These are phyloP conservation scores for Steinernema hermaphroditum DNA, from an alignment of 2,888 invertebrate species.

Conservation along the genomic window DNA sequence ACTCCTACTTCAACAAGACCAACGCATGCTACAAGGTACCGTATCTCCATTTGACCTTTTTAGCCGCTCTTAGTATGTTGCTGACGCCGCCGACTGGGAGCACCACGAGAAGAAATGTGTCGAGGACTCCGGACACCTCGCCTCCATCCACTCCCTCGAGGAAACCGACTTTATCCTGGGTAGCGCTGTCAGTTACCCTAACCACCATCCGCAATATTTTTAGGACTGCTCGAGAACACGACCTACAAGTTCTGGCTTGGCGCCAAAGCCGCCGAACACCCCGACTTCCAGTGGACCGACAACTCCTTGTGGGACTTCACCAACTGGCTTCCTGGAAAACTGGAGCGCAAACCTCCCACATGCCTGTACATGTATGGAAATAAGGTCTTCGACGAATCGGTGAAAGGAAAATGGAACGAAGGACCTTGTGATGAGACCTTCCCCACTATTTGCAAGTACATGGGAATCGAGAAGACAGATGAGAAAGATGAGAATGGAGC, in stretches of 20 bases:
- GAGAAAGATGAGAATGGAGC: no score
- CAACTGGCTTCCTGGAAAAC: background rate
- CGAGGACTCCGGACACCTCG: background rate
- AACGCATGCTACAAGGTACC: slow-evolving; percentile 22
- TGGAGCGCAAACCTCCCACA: background rate
- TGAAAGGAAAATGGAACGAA: slow-evolving; percentile 3
- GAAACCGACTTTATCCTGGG: background rate
- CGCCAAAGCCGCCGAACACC: background rate
- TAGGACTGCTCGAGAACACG: slow-evolving; percentile 11
- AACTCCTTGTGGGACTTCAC: slow-evolving; percentile 20
- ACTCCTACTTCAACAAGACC: slow-evolving; percentile 24
- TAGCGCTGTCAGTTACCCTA: no score
- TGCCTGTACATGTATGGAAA: background rate
- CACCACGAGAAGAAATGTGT: slow-evolving; percentile 1
- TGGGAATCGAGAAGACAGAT: no score
- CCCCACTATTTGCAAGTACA: slow-evolving; percentile 15
- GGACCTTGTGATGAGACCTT: background rate
- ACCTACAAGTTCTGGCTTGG: background rate
- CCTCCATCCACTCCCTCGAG: background rate
- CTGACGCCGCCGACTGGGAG: slow-evolving; percentile 16
- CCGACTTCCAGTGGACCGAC: slow-evolving; percentile 26
- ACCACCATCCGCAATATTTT: no score
- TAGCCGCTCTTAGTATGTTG: background rate
- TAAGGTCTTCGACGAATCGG: background rate
- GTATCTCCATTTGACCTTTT: background rate